Evolutionary conservation across 1,140 invertebrate genomes (phyloP).

Genomic region (Heliothis virescens): DNA sequence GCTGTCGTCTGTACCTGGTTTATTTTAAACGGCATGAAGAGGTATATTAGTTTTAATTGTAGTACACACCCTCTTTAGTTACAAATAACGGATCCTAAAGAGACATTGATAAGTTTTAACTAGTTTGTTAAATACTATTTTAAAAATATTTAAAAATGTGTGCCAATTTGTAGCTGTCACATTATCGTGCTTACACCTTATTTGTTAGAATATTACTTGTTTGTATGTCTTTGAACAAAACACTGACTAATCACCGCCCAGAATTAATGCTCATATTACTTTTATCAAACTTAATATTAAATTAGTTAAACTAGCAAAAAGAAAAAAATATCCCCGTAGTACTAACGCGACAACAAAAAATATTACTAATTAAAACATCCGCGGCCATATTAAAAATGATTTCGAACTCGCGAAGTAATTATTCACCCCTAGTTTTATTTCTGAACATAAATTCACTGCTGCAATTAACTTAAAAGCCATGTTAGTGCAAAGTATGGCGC

Average conservation of each 20-base stretch:
- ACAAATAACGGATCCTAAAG: no score
- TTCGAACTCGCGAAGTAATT: constrained; percentile 52
- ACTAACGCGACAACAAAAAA: constrained; percentile 16
- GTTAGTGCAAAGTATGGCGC: constrained; percentile 66
- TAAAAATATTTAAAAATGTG: background rate
- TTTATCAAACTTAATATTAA: constrained; percentile 31
- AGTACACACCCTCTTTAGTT: no score
- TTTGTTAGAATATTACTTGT: background rate
- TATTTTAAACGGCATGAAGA: background rate
- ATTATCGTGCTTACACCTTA: constrained; percentile 14
- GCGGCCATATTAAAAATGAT: constrained; percentile 46
- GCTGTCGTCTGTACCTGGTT: no score
- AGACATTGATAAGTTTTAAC: no score
- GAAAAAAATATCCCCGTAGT: background rate
- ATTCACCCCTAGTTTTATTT: constrained; percentile 73
- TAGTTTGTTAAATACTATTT: no score
- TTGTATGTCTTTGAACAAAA: background rate
- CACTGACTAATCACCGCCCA: constrained; percentile 7
- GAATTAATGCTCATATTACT: background rate
- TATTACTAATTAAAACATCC: constrained; percentile 48
- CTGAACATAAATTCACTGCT: constrained; percentile 69
- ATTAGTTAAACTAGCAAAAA: background rate
- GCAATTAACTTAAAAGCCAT: constrained; percentile 84
- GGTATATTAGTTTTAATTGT: no score
- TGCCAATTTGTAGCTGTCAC: constrained; percentile 14